Base-by-base conservation (phyloP, 1,140 invertebrate species). In the Magallana gigas region DNA sequence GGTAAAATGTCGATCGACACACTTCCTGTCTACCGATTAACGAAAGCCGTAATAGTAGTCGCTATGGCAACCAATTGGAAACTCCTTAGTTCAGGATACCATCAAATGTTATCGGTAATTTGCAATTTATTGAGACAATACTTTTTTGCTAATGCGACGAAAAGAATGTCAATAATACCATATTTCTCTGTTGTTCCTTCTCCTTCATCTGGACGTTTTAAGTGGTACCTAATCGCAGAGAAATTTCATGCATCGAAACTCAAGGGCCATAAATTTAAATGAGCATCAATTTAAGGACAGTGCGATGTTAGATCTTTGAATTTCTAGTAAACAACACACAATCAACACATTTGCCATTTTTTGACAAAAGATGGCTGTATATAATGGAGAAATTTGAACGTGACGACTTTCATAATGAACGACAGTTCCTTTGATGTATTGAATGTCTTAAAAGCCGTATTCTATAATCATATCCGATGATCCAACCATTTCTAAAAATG, bases 141-240 rank as follows among this genome's bases (percentile, higher is more conserved):
- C 57, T 29, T 83, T 48, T 83, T 57, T 83, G 18, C 36, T 83
- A 83, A 83, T 83, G 81, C 48, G 81, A 57, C 18, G 81, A 83
- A 83, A 83, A 83, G 81, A 57, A 57, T 83, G 81, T 83, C 81
- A 83, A 83, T 83, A 83, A 56, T 18, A 58, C 48, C 81, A 83
- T 83, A 83, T 83, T 83, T 76, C 68, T 29, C 18, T 76, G 68
- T 23, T 76, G 4, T 23, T 12, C 23, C 5, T 76, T 76, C 68
- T 23, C 18, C 68, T 76, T 76, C 23, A 76, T 76, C 18, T 76
- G 23, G 23, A 76, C 23, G 60, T 36, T 23, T 76, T 76, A 76
- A 76, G 68, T 76, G 23, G 68, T 48, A 23, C 8, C 68, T 29
- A 76, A 76, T 76, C 68, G 36, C 23, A 12, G 14, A 18, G 68